Evolutionary conservation across 2,113 vertebrate genomes (phyloP).

Genomic region (Amazona vittata): DNA sequence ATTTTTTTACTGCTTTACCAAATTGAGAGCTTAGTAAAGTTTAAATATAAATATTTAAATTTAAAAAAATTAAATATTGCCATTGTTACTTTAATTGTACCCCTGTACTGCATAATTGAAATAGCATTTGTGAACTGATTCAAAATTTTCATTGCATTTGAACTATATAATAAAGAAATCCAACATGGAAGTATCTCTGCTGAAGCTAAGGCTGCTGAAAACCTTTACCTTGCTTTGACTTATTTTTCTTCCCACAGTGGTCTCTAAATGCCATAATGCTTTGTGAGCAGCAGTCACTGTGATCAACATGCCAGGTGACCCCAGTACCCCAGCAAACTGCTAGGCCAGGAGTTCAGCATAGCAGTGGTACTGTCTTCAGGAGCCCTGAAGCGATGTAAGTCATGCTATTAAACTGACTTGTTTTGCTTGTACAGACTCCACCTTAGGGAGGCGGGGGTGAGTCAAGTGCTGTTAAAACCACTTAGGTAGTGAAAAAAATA

Average conservation of each 20-base stretch:
- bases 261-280: slow-evolving; percentile 85
- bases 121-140: neutral
- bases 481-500: neutral
- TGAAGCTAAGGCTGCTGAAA: neutral
- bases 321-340: slow-evolving; percentile 83
- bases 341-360: slow-evolving; percentile 79
- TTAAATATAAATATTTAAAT: neutral
- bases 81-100: neutral
- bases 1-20: neutral
- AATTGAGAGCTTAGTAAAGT: neutral
- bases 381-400: slow-evolving; percentile 75
- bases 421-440: neutral
- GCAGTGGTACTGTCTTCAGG: slow-evolving; percentile 85
- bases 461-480: neutral
- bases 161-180: neutral
- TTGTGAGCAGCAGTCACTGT: slow-evolving; percentile 84
- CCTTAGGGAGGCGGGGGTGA: neutral
- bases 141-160: neutral
- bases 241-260: slow-evolving; percentile 64
- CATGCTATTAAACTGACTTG: neutral
- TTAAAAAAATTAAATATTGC: neutral
- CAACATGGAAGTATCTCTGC: neutral
- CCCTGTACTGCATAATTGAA: neutral
- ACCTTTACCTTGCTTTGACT: neutral
- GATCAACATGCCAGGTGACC: slow-evolving; percentile 80